These are phyloP conservation scores for Amphiprion percula DNA, from an alignment of 2,113 vertebrate genomes.

Conservation along the genomic window DNA sequence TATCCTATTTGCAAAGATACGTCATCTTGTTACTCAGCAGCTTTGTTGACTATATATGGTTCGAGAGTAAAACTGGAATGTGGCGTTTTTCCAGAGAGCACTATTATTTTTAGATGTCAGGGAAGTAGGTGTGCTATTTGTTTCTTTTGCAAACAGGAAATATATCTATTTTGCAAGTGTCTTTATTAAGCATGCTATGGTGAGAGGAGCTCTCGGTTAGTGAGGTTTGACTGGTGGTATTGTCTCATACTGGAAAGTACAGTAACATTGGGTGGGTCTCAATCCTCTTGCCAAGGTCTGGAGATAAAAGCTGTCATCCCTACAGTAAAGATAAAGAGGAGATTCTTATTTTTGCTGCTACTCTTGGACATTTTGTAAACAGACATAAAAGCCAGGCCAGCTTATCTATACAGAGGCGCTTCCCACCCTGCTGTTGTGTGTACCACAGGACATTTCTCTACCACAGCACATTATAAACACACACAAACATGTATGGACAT, in stretches of 20 bases:
- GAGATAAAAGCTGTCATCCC: conserved; percentile 59
- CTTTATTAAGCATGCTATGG: conserved; percentile 11
- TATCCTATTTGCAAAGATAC: neutral
- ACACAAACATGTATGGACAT: conserved; percentile 53
- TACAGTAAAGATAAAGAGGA: conserved; percentile 27
- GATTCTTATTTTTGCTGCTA: conserved; percentile 55
- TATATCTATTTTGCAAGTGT: conserved; percentile 6
- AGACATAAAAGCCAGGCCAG: conserved; percentile 67
- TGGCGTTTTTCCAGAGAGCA: conserved; percentile 25
- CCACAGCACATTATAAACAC: conserved; percentile 54
- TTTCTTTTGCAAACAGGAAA: neutral
- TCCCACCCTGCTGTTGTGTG: conserved; percentile 69
- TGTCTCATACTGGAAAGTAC: conserved; percentile 42
- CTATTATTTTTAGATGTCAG: conserved; percentile 43
- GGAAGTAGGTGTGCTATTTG: conserved; percentile 37
- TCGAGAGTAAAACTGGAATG: conserved; percentile 25
- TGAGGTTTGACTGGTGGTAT: conserved; percentile 29
- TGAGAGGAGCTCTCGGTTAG: conserved; percentile 27
- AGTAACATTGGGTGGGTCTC: conserved; percentile 43
- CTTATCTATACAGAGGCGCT: conserved; percentile 70
- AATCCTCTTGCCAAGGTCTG: conserved; percentile 27
- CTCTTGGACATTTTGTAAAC: conserved; percentile 72
- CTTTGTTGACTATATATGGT: conserved; percentile 42
- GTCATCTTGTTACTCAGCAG: conserved; percentile 6
- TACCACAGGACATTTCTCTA: conserved; percentile 62